Evolutionary conservation across 2,113 vertebrate genomes (phyloP), one percentile per base, ranked within the genome.

Genomic region (Haemorhous mexicanus): DNA sequence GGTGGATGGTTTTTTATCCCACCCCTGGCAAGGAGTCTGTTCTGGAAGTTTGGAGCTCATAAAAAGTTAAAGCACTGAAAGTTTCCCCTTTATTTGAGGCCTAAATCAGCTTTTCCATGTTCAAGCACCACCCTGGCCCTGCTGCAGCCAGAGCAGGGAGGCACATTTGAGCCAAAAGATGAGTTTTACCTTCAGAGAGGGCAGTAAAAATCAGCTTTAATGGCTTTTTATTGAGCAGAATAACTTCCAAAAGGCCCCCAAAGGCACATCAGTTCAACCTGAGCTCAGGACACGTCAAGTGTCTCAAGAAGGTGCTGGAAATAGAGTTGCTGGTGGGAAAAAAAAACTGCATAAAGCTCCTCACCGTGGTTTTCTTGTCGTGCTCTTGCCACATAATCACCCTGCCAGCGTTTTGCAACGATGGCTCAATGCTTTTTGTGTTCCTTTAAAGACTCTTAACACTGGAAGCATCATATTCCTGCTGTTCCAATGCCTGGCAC

Each of bases 401-500:
- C 13, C 87, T 64, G 84, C 1, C 56, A 73, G 93, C 44, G 0
- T 91, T 94, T 76, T 94, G 94, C 93, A 95, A 44, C 4, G 43
- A 78, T 43, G 78, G 69, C 93, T 59, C 75, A 81, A 43, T 41
- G 83, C 66, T 83, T 84, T 82, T 70, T 74, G 76, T 94, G 92
- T 77, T 62, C 75, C 83, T 88, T 76, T 88, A 8, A 76, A 80
- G 85, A 18, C 94, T 91, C 77, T 46, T 3, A 24, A 1, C 75
- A 16, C 88, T 88, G 86, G 76, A 63, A 93, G 94, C 90, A 26
- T 88, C 46, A 0, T 80, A 69, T 94, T 90, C 82, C 95, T 80
- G 95, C 96, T 88, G 92, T 86, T 92, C 92, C 96, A 90, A 16
- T 61, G 88, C 35, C 92, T 97, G 96, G 96, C 92, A 95, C 94